A percentile compares a stretch with the other conserved stretches of the same genome.
phyloP scores from a whole-genome alignment of 2,888 invertebrate species.

The Drosophila paranaensis region DNA sequence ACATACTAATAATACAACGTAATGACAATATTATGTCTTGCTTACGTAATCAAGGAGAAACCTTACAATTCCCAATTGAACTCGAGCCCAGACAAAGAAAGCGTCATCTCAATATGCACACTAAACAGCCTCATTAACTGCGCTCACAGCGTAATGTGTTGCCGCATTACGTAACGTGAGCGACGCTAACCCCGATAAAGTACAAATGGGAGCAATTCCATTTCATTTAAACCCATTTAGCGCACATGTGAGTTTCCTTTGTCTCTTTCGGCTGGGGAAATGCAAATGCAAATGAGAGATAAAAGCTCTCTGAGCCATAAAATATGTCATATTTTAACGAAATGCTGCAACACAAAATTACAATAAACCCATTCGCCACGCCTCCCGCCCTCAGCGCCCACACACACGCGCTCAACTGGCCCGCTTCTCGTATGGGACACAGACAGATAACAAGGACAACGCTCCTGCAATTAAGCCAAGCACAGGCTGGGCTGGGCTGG shows the following conservation, averaged over 20 bases:
- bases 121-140: slow-evolving; percentile 51
- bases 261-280: slow-evolving; percentile 11
- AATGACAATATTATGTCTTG: too few species aligned
- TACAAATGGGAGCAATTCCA: slow-evolving; percentile 82
- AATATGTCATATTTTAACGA: slow-evolving; percentile 84
- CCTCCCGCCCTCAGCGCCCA: slow-evolving; percentile 11
- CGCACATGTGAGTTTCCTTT: slow-evolving; percentile 41
- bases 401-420: neutral
- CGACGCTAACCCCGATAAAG: slow-evolving; percentile 79
- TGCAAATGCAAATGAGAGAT: slow-evolving; percentile 78
- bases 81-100: neutral
- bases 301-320: slow-evolving; percentile 81
- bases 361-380: slow-evolving; percentile 82
- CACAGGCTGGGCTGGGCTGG: neutral
- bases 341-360: slow-evolving; percentile 76
- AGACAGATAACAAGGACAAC: slow-evolving; percentile 57
- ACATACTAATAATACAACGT: too few species aligned
- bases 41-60: neutral
- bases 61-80: neutral
- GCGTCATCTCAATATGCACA: slow-evolving; percentile 43
- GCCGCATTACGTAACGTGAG: slow-evolving; percentile 6
- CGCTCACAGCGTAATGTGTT: slow-evolving; percentile 8
- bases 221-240: slow-evolving; percentile 65
- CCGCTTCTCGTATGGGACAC: slow-evolving; percentile 73
- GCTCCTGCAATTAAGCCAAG: slow-evolving; percentile 56